Evolutionary conservation across 1,140 invertebrate species (phyloP).

Genomic region (Zaprionus ornatus): DNA sequence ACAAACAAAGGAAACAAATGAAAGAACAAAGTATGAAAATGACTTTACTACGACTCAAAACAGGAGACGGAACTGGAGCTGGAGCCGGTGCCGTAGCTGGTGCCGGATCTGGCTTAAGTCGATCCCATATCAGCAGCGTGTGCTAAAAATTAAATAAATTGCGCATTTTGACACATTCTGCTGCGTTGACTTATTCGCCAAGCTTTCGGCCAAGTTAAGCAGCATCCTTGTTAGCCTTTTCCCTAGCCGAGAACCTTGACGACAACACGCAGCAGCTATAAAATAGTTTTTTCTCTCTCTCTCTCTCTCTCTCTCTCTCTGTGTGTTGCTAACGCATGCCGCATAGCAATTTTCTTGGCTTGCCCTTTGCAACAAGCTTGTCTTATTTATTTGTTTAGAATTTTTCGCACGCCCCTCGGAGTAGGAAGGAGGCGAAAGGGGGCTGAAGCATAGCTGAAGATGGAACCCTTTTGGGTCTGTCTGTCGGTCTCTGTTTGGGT

Average conservation of each 20-base stretch:
- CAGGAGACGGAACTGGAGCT: neutral
- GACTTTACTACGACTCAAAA: constrained; percentile 48
- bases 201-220: constrained; percentile 8
- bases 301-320: neutral
- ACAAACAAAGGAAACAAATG: constrained; percentile 24
- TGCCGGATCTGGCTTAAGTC: constrained; percentile 40
- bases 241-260: constrained; percentile 52
- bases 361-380: constrained; percentile 56
- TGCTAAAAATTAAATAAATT: constrained; percentile 80
- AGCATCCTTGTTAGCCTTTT: constrained; percentile 61
- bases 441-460: constrained; percentile 7
- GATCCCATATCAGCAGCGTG: constrained; percentile 49
- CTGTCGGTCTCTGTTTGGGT: constrained; percentile 40
- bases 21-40: constrained; percentile 73
- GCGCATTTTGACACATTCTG: constrained; percentile 81
- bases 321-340: constrained; percentile 73
- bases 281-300: constrained; percentile 69
- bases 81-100: too few species aligned
- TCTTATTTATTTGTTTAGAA: constrained; percentile 79
- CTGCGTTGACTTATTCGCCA: constrained; percentile 76
- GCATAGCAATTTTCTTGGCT: constrained; percentile 74
- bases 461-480: constrained; percentile 5
- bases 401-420: constrained; percentile 68
- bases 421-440: neutral
- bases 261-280: constrained; percentile 78